phyloP scores from a whole-genome alignment of 2,113 vertebrate species.

The Puffinus mauretanicus region DNA sequence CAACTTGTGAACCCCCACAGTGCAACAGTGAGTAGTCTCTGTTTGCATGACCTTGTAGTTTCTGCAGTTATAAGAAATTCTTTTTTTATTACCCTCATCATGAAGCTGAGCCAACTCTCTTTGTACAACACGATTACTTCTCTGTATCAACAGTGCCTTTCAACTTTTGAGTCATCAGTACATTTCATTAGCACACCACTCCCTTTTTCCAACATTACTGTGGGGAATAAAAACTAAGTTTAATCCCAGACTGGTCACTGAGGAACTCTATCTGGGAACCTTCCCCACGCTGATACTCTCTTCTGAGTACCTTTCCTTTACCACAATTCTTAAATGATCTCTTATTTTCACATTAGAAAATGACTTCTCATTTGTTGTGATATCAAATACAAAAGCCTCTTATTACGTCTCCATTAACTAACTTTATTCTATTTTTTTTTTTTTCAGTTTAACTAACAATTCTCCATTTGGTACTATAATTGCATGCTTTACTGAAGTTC shows the following conservation, averaged over 20 bases:
- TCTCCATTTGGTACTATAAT: background rate
- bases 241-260: background rate
- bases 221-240: background rate
- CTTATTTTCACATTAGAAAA: background rate
- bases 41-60: background rate
- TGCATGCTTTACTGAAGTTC: background rate
- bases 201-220: background rate
- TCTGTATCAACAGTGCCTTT: background rate
- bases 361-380: background rate
- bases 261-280: background rate
- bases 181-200: background rate
- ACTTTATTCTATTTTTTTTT: background rate
- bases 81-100: background rate
- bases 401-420: background rate
- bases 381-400: background rate
- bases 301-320: background rate
- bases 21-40: background rate
- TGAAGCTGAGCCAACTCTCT: background rate
- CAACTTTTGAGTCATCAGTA: background rate
- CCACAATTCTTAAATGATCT: background rate
- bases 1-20: background rate
- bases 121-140: background rate
- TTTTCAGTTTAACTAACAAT: background rate
- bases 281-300: background rate
- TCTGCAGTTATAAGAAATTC: background rate